Percentiles rank a stretch among this genome's conserved stretches.
Evolutionary conservation across 2,113 vertebrate species (phyloP).

Genomic region (Brachyistius frenatus): DNA sequence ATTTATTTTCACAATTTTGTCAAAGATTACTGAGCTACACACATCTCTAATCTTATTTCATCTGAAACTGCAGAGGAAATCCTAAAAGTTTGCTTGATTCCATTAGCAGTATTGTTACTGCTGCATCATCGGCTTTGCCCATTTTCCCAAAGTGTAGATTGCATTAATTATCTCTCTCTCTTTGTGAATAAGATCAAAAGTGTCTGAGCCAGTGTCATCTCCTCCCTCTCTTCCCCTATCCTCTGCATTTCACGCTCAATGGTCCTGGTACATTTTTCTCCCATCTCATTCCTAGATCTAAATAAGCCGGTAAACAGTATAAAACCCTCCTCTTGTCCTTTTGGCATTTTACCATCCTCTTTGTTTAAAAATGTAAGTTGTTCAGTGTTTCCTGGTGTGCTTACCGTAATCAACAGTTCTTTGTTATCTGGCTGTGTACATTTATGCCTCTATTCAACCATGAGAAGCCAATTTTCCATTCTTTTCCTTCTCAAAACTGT

Average conservation of each 20-base stretch:
- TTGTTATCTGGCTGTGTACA: neutral
- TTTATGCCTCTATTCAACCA: neutral
- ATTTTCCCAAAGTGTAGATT: neutral
- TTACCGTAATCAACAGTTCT: neutral
- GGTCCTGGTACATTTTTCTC: neutral
- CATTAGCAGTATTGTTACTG: too few species aligned
- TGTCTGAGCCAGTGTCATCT: neutral
- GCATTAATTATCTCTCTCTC: neutral
- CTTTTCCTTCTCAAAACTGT: too few species aligned
- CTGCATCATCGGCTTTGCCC: neutral
- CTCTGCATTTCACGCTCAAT: neutral
- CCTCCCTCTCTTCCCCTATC: neutral
- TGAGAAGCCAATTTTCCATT: too few species aligned
- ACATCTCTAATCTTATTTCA: neutral
- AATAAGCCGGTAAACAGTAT: neutral
- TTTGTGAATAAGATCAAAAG: conserved; percentile 4
- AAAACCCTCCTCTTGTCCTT: neutral
- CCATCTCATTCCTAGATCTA: neutral
- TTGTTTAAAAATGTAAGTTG: neutral
- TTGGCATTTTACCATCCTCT: neutral
- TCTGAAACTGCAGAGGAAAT: neutral
- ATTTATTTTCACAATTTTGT: too few species aligned
- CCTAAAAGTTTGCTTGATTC: too few species aligned
- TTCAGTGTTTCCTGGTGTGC: neutral
- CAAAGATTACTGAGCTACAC: too few species aligned